phyloP scores from a whole-genome alignment of 2,797 vertebrate species.

The Neomorphus geoffroyi region DNA sequence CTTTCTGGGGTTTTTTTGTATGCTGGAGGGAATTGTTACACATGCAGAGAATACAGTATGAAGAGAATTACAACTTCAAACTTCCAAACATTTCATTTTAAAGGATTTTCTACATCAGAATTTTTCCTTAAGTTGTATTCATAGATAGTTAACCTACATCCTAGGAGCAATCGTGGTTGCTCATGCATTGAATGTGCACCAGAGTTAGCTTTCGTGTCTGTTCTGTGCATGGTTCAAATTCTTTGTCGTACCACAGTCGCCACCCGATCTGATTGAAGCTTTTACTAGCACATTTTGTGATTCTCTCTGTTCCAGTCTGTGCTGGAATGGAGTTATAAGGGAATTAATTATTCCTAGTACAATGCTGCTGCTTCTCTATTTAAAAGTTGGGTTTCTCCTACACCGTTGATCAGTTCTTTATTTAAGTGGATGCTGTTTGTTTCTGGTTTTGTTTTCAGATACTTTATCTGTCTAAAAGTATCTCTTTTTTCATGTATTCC shows the following conservation, averaged over 20 bases:
- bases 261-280: background rate
- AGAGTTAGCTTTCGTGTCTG: background rate
- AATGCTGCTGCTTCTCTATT: background rate
- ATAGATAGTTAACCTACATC: background rate
- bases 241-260: background rate
- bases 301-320: background rate
- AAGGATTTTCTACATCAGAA: background rate
- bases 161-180: background rate
- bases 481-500: background rate
- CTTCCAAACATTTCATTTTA: conserved; percentile 15
- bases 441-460: background rate
- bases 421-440: conserved; percentile 12
- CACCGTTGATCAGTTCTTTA: background rate
- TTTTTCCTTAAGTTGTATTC: background rate
- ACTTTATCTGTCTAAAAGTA: background rate
- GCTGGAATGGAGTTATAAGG: background rate
- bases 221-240: background rate
- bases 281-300: background rate
- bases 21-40: background rate
- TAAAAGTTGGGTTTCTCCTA: background rate
- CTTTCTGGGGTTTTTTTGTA: background rate
- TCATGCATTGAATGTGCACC: background rate
- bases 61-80: background rate
- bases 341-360: background rate
- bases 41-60: background rate